Evolutionary conservation across 1,140 invertebrate species (phyloP), one percentile per base, ranked within the genome.

Genomic region (Bradysia coprophila): DNA sequence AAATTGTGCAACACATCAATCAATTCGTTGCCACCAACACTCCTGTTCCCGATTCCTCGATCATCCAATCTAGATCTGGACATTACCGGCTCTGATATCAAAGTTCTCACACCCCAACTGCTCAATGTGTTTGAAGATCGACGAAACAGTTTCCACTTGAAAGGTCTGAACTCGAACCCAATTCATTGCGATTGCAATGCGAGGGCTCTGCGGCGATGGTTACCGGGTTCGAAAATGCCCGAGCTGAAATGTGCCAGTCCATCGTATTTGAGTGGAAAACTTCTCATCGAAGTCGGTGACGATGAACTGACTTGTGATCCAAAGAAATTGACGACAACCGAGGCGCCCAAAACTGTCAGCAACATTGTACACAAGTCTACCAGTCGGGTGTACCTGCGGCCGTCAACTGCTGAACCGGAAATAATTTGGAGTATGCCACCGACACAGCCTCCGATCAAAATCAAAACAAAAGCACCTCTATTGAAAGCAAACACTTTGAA

Each of bases 21-120:
- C 2, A 73, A 72, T 21, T 64, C 68, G 1, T 63, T 92, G 44
- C 83, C 84, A 3, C 76, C 82, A 4, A 76, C 84, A 1, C 53
- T 92, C 18, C 72, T 93, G 40, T 86, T 90, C 50, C 83, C 87
- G 0, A 71, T 93, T n/a, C 89, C 89, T 1, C 71, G 85, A 51
- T 92, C 87, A 3, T 85, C 82, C 0, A 71, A 75, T 42, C 73
- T 92, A 15, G 71, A 65, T 6, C 63, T 92, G 1, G 79, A 90
- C 53, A 68, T 92, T 1, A 67, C 71, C n/a, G 78, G 79, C 9
- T 87, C 77, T 51, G 76, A 79, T 54, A 65, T 93, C 32, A 68
- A 69, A 4, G 81, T 76, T 1, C 54, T 92, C 3, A 72, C 78
- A 40, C 70, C 78, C 1, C 83, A 86, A 49, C 67, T 91, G 37